Conservation (phyloP, 2,113 vertebrate species). For the Dendrocopos noguchii region DNA sequence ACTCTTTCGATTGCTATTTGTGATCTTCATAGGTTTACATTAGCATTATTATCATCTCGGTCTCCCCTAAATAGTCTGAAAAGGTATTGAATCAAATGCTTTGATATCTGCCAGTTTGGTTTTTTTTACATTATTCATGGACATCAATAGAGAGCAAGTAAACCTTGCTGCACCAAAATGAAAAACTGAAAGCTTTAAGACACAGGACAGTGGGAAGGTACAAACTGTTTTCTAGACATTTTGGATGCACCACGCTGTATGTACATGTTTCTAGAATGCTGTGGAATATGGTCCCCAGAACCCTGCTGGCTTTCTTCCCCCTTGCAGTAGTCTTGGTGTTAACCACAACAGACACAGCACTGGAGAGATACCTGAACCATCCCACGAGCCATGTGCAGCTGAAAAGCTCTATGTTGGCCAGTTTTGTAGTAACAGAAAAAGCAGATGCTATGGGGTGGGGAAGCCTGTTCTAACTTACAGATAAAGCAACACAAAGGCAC, state of each 20-base stretch:
- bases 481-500: not conserved
- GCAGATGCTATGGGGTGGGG: not conserved
- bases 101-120: not conserved
- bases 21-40: not conserved
- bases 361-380: not conserved
- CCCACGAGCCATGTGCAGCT: not conserved
- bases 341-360: not conserved
- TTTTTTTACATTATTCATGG: constrained; percentile 5
- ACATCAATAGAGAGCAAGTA: not conserved
- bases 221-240: not conserved
- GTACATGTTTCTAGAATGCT: not conserved
- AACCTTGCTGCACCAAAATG: not conserved
- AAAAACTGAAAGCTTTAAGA: not conserved
- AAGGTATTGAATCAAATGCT: not conserved
- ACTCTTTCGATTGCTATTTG: not conserved
- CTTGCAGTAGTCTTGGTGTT: not conserved
- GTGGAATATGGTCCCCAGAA: accelerated
- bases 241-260: not conserved
- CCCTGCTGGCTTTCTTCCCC: not conserved
- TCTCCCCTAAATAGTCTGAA: not conserved
- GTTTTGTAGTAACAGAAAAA: not conserved
- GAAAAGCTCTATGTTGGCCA: not conserved
- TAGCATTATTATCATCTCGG: not conserved
- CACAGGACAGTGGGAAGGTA: not conserved
- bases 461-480: not conserved